These are phyloP conservation scores for Bicyclus anynana DNA, from an alignment of 1,140 invertebrate species.

Conservation along the genomic window DNA sequence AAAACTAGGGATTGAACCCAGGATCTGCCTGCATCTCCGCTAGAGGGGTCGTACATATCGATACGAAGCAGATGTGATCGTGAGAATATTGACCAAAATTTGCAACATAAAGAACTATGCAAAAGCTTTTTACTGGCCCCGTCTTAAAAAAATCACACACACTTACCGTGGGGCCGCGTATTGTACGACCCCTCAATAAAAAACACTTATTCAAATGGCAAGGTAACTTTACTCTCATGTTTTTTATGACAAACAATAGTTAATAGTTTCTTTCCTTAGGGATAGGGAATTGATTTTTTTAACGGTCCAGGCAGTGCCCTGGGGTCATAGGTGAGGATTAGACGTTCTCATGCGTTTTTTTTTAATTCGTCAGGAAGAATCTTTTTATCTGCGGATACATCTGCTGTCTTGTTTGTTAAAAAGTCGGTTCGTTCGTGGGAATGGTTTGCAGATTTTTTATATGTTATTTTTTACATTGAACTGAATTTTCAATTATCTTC, in stretches of 20 bases:
- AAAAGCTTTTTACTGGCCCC: conserved; percentile 46
- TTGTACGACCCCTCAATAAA: conserved; percentile 53
- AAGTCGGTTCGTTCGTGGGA: not conserved
- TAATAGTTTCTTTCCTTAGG: conserved; percentile 55
- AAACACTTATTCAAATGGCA: conserved; percentile 66
- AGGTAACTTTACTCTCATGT: conserved; percentile 53
- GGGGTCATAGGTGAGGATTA: conserved; percentile 67
- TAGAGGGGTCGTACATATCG: not conserved
- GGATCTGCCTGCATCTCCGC: too few species aligned
- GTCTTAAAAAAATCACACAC: conserved; percentile 61
- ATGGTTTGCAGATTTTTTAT: not conserved
- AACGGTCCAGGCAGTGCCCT: conserved; percentile 55
- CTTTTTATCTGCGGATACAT: conserved; percentile 10
- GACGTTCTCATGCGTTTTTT: conserved; percentile 50
- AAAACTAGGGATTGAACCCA: too few species aligned
- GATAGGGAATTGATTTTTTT: conserved; percentile 67
- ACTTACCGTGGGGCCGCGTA: conserved; percentile 43
- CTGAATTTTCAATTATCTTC: too few species aligned
- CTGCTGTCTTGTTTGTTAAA: conserved; percentile 10
- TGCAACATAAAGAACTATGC: conserved; percentile 46
- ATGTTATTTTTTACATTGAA: too few species aligned
- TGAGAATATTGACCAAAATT: conserved; percentile 60
- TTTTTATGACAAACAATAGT: conserved; percentile 64
- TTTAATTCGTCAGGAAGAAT: not conserved
- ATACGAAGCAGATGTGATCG: conserved; percentile 35